phyloP scores from a whole-genome alignment of 2,888 invertebrate species.

The Mycogona germanica region DNA sequence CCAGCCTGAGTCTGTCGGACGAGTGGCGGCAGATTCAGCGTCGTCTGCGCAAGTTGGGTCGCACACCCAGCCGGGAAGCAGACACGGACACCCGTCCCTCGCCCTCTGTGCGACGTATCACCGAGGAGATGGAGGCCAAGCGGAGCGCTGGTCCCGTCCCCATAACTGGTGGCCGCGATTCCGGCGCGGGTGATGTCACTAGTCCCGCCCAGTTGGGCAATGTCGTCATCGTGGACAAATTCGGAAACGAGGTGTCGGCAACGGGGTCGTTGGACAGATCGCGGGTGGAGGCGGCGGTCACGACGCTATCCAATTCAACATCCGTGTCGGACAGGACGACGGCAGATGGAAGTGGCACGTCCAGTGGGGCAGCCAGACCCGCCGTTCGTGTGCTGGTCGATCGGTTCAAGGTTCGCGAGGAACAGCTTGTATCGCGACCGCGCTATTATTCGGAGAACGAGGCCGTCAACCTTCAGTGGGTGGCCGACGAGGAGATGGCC shows the following conservation, averaged over 20 bases:
- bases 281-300: background rate
- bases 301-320: background rate
- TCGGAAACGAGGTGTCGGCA: slow-evolving; percentile 13
- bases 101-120: slow-evolving; percentile 57
- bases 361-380: slow-evolving; percentile 2
- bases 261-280: background rate
- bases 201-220: slow-evolving; percentile 31
- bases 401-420: slow-evolving; percentile 48
- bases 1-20: slow-evolving; percentile 6
- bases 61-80: too few species aligned
- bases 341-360: background rate
- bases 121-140: slow-evolving; percentile 81
- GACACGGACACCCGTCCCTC: too few species aligned
- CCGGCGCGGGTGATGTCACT: background rate
- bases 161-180: slow-evolving; percentile 23
- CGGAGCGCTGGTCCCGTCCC: slow-evolving; percentile 30
- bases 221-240: slow-evolving; percentile 15
- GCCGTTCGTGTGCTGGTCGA: too few species aligned
- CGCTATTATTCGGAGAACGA: slow-evolving; percentile 26
- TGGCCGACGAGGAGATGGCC: too few species aligned
- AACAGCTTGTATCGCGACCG: slow-evolving; percentile 23
- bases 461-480: slow-evolving; percentile 34
- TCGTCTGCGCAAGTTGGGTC: background rate
- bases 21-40: slow-evolving; percentile 6
- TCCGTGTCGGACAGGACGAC: background rate